A percentile compares a stretch with the other conserved stretches of the same genome.
phyloP scores from a whole-genome alignment of 2,888 invertebrate genomes.

The Phoenoteleia sp. region DNA sequence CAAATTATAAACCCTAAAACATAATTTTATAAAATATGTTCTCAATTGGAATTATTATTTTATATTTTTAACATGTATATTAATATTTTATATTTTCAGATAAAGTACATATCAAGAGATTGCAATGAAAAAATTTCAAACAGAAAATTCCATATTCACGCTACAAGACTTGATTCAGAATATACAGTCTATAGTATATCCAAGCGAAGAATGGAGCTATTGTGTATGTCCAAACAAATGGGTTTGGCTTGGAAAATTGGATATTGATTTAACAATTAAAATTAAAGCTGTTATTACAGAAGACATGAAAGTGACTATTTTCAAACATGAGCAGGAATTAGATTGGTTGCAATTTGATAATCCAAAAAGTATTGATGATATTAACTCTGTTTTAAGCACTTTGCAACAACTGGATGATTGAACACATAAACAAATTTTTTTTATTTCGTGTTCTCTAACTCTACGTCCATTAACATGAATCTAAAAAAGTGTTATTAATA shows the following conservation, averaged over 20 bases:
- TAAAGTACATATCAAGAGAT: neutral
- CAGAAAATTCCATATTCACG: neutral
- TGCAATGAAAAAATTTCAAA: neutral
- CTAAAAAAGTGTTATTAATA: neutral
- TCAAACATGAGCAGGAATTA: neutral
- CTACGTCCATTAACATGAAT: constrained; percentile 25
- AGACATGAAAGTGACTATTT: constrained; percentile 4
- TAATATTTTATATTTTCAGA: no score
- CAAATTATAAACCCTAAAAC: no score
- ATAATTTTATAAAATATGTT: no score
- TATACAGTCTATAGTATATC: neutral
- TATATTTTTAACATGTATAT: no score
- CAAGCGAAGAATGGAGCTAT: neutral
- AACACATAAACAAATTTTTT: constrained; percentile 13
- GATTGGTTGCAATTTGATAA: constrained; percentile 19
- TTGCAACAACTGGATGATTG: neutral
- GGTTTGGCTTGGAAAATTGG: neutral
- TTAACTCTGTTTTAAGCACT: constrained; percentile 1
- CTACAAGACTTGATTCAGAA: neutral
- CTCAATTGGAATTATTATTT: no score
- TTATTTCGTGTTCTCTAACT: neutral
- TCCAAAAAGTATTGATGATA: neutral
- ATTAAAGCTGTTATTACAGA: neutral
- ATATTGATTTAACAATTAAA: neutral
- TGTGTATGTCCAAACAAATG: neutral